A percentile compares a stretch with the other conserved stretches of the same genome.
Conservation (phyloP, 2,888 invertebrate species). For the Balanococcus diminutus region DNA sequence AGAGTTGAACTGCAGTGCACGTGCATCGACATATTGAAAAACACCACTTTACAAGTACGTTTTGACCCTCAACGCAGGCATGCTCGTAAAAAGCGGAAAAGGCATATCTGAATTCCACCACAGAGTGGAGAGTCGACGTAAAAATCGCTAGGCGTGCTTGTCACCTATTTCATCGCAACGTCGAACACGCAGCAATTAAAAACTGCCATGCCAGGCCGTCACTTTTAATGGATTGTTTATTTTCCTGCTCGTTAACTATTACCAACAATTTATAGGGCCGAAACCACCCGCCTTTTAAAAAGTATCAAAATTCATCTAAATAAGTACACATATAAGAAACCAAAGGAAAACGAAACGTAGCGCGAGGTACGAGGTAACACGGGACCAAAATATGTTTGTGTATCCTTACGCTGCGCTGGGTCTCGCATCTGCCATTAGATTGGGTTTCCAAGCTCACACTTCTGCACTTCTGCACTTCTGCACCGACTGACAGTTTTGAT, state of each 20-base stretch:
- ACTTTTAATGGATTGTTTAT: slow-evolving; percentile 31
- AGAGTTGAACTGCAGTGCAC: not conserved
- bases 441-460: not conserved
- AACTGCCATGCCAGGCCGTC: not conserved
- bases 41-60: not conserved
- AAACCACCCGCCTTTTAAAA: not conserved
- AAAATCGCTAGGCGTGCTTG: slow-evolving; percentile 16
- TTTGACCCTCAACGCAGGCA: not conserved
- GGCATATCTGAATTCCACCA: not conserved
- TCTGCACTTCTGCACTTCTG: not conserved
- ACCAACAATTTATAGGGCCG: not conserved
- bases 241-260: slow-evolving; percentile 17
- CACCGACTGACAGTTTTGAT: not conserved
- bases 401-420: not conserved
- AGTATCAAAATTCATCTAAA: slow-evolving; percentile 2
- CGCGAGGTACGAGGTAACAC: not conserved
- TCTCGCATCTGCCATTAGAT: not conserved
- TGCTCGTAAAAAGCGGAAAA: not conserved
- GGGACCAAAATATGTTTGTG: slow-evolving; percentile 10
- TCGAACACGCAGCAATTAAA: slow-evolving; percentile 17
- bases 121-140: not conserved
- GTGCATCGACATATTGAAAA: not conserved
- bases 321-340: not conserved
- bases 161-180: slow-evolving; percentile 14
- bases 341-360: not conserved